These are phyloP conservation scores for Orthosia gothica DNA, from an alignment of 2,888 invertebrate species.

Conservation along the genomic window DNA sequence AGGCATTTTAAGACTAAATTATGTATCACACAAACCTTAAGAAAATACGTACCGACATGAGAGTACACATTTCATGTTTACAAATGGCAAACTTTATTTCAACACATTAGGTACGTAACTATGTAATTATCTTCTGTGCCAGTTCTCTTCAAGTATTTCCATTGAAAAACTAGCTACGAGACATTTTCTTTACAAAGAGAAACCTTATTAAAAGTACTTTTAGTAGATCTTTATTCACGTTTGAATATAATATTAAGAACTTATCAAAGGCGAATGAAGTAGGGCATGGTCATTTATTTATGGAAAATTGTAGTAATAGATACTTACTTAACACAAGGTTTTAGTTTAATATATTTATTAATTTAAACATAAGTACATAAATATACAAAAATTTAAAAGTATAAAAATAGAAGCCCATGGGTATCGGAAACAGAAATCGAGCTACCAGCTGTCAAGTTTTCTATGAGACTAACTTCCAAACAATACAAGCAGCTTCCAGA, in stretches of 20 bases:
- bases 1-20: neutral
- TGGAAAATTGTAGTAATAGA: neutral
- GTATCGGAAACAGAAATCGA: too few species aligned
- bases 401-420: too few species aligned
- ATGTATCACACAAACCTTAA: neutral
- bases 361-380: too few species aligned
- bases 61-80: slow-evolving; percentile 12
- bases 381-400: too few species aligned
- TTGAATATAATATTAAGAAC: slow-evolving; percentile 7
- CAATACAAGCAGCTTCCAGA: too few species aligned
- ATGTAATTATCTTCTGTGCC: slow-evolving; percentile 35
- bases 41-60: neutral
- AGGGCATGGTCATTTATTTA: neutral
- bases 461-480: too few species aligned
- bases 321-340: neutral
- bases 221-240: neutral
- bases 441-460: too few species aligned
- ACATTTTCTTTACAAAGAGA: slow-evolving; percentile 22
- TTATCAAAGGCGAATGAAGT: slow-evolving; percentile 13
- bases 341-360: too few species aligned
- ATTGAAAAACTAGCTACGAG: slow-evolving; percentile 23
- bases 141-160: slow-evolving; percentile 34
- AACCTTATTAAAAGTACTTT: slow-evolving; percentile 13
- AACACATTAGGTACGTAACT: neutral
- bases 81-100: slow-evolving; percentile 22